Evolutionary conservation across 2,113 vertebrate genomes (phyloP).

Genomic region (Aegithalos caudatus): DNA sequence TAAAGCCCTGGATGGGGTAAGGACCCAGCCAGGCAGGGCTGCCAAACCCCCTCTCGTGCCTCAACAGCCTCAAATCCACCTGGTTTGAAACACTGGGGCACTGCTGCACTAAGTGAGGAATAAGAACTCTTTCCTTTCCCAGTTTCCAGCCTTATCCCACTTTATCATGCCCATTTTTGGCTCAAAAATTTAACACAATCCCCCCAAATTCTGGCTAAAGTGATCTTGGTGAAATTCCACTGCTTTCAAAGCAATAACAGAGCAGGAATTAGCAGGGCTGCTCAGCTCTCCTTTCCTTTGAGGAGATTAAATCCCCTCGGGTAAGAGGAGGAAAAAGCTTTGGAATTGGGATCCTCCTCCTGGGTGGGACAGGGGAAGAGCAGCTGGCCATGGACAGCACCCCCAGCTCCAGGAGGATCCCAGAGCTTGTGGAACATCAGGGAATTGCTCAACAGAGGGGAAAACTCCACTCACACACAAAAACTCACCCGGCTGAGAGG

Average conservation of each 20-base stretch:
- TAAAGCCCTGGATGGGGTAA: background rate
- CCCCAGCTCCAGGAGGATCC: background rate
- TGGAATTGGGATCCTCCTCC: background rate
- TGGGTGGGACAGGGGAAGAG: background rate
- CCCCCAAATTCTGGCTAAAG: background rate
- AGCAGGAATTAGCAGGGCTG: background rate
- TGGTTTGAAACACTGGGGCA: background rate
- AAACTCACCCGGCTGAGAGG: constrained; percentile 77
- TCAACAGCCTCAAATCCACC: background rate
- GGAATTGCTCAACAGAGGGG: background rate
- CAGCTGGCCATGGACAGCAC: background rate
- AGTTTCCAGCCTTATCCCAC: background rate
- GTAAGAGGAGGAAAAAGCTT: background rate
- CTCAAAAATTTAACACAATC: background rate
- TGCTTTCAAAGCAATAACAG: background rate
- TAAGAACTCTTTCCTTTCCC: too few species aligned
- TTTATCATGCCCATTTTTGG: background rate
- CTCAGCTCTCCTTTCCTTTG: background rate
- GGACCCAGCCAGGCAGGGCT: background rate
- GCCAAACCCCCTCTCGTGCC: background rate
- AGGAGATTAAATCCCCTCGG: background rate
- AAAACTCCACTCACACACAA: background rate
- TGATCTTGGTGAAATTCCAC: background rate
- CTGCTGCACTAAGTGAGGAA: background rate
- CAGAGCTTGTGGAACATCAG: background rate